Evolutionary conservation across 2,888 invertebrate species (phyloP).

Genomic region (Dione vanillae): DNA sequence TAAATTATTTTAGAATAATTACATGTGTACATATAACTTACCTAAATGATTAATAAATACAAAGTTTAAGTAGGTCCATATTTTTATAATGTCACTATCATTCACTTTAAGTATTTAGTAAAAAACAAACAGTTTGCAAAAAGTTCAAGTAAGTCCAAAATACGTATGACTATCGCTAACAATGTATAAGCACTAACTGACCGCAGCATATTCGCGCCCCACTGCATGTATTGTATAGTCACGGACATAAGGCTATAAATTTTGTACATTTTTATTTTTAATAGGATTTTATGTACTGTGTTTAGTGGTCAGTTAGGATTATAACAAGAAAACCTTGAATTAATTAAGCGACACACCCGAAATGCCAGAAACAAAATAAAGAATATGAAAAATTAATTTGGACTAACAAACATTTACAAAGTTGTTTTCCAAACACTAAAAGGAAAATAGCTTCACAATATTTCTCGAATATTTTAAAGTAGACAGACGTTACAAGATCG

Average conservation of each 20-base stretch:
- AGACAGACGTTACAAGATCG: too few species aligned
- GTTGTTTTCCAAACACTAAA: too few species aligned
- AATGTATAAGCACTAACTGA: slow-evolving; percentile 38
- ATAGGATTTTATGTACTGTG: neutral
- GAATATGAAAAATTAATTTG: too few species aligned
- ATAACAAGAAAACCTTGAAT: neutral
- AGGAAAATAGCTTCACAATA: too few species aligned
- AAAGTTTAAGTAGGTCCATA: neutral
- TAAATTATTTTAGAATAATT: neutral
- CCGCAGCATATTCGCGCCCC: slow-evolving; percentile 39
- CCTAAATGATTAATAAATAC: neutral
- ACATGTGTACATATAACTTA: neutral
- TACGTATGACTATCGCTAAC: slow-evolving; percentile 41
- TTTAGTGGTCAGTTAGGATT: neutral
- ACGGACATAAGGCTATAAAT: slow-evolving; percentile 30
- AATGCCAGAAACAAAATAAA: too few species aligned
- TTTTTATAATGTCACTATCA: neutral
- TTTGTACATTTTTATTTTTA: neutral
- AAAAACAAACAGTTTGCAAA: slow-evolving; percentile 6
- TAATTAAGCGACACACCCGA: too few species aligned
- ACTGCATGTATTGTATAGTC: slow-evolving; percentile 31
- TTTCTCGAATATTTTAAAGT: too few species aligned
- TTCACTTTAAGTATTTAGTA: neutral
- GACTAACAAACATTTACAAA: too few species aligned
- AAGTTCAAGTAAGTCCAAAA: slow-evolving; percentile 9